phyloP scores from a whole-genome alignment of 2,888 invertebrate species.

The Leucozona laternaria region DNA sequence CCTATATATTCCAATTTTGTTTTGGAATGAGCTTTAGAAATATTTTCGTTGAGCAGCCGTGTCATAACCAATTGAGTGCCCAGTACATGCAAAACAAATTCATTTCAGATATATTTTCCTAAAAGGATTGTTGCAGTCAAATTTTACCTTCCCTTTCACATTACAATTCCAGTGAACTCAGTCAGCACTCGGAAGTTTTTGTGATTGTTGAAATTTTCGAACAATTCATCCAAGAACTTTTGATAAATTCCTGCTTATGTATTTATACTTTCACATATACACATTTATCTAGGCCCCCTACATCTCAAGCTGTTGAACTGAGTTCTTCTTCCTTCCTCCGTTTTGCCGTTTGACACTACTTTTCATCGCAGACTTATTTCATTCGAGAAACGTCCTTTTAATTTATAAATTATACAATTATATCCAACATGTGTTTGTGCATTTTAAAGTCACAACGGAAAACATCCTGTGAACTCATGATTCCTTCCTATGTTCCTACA shows the following conservation, averaged over 20 bases:
- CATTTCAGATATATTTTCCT: no score
- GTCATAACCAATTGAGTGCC: no score
- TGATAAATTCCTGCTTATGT: neutral
- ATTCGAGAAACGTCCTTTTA: neutral
- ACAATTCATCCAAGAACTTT: neutral
- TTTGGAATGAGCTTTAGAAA: no score
- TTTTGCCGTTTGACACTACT: neutral
- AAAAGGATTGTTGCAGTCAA: no score
- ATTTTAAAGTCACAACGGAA: neutral
- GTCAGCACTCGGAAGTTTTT: neutral
- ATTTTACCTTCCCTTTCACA: no score
- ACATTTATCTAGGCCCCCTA: neutral
- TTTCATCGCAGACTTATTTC: neutral
- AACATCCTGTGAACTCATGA: slow-evolving; percentile 20
- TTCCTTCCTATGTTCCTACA: neutral
- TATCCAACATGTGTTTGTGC: neutral
- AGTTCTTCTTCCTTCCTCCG: neutral
- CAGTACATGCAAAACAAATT: no score
- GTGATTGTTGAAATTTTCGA: neutral
- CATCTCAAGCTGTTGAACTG: neutral
- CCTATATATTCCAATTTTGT: no score
- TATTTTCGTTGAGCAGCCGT: no score
- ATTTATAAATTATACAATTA: neutral
- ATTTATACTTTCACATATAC: neutral
- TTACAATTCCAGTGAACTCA: no score